phyloP scores from a whole-genome alignment of 1,140 invertebrate species.

The Steinernema khuongi region DNA sequence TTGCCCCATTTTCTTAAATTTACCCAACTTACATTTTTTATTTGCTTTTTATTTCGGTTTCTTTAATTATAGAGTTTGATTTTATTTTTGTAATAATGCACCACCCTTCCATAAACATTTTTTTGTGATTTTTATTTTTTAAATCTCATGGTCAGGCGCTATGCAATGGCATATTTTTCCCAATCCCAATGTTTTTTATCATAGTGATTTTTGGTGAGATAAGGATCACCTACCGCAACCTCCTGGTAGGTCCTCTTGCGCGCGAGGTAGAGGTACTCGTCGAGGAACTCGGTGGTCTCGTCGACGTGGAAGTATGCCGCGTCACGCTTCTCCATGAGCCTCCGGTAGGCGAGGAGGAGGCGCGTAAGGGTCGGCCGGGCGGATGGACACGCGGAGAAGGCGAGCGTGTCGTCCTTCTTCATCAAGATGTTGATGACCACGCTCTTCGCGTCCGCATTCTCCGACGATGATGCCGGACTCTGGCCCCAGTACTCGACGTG shows the following conservation, averaged over 20 bases:
- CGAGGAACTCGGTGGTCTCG: neutral
- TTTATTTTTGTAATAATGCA: no score
- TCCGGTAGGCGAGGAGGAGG: neutral
- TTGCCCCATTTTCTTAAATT: no score
- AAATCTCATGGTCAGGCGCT: neutral
- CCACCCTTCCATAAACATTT: no score
- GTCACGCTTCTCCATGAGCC: neutral
- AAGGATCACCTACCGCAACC: neutral
- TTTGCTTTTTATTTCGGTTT: no score
- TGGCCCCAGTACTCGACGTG: neutral
- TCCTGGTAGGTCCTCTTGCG: neutral
- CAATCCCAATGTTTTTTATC: no score
- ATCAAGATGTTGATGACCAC: conserved; percentile 7
- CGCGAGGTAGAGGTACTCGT: neutral
- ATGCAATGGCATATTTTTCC: no score
- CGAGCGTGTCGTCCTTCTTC: conserved; percentile 11
- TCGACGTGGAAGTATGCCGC: neutral
- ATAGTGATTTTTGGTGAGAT: no score
- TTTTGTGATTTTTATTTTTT: no score
- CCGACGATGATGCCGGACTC: neutral
- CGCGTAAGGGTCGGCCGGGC: neutral
- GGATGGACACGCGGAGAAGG: neutral
- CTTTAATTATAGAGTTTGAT: no score
- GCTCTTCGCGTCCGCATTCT: neutral
- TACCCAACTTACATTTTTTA: no score